Evolutionary conservation across 2,797 vertebrate species (phyloP).

Genomic region (Kryptopterus vitreolus): DNA sequence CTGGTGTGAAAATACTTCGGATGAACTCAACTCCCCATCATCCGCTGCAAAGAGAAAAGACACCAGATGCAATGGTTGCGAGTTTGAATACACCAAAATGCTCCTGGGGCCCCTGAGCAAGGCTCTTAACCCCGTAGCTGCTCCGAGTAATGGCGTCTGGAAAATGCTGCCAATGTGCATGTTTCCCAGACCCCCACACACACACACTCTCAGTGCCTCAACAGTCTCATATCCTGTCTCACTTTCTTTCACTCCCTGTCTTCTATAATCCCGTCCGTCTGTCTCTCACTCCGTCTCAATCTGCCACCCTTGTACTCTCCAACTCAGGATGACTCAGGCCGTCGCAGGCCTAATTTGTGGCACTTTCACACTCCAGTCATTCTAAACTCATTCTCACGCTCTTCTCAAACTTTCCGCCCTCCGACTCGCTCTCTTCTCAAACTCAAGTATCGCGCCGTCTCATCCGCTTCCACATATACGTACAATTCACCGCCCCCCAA

Average conservation of each 20-base stretch:
- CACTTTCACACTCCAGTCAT: slow-evolving; percentile 9
- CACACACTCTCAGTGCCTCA: not conserved
- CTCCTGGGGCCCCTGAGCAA: too few relatives aligned
- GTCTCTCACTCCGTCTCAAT: not conserved
- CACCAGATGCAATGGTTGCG: too few relatives aligned
- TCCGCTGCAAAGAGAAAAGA: not conserved
- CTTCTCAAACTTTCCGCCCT: slow-evolving; percentile 20
- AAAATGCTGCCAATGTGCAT: too few relatives aligned
- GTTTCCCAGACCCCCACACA: not conserved
- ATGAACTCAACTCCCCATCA: not conserved
- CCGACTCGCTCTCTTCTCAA: not conserved
- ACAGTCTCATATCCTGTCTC: not conserved
- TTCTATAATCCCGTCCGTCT: not conserved
- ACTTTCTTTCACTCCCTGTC: not conserved
- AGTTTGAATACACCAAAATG: too few relatives aligned
- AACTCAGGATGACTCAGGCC: not conserved
- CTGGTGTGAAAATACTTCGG: not conserved
- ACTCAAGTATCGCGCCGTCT: too few relatives aligned
- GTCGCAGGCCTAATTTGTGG: not conserved
- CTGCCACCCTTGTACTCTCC: not conserved
- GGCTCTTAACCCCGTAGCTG: too few relatives aligned
- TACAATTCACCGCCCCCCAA: too few relatives aligned
- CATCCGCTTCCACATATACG: too few relatives aligned
- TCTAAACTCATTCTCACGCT: not conserved
- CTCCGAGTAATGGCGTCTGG: too few relatives aligned